Conservation (phyloP, 2,797 vertebrate species). For the Lutjanus campechanus region DNA sequence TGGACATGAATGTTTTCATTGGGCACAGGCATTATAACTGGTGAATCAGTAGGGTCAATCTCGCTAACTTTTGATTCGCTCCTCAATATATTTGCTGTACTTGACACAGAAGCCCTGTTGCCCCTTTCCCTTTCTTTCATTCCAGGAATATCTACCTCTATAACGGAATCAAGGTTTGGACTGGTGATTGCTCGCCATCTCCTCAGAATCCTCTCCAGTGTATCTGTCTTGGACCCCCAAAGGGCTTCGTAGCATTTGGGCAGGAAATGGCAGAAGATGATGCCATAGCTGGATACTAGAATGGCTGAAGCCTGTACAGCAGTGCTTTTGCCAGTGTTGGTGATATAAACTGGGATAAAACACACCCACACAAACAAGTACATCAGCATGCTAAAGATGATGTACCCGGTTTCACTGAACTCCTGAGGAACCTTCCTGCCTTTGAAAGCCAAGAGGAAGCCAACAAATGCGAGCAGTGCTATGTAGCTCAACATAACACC, state of each 20-base stretch:
- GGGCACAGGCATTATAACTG: not conserved
- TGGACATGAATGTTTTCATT: not conserved
- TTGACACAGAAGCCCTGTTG: not conserved
- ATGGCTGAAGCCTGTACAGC: slow-evolving; percentile 79
- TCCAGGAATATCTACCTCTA: not conserved
- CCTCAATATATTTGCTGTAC: not conserved
- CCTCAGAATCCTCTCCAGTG: slow-evolving; percentile 28
- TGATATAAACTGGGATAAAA: slow-evolving; percentile 80
- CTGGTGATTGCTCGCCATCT: slow-evolving; percentile 13
- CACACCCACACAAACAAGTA: slow-evolving; percentile 84
- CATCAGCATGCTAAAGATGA: slow-evolving; percentile 84
- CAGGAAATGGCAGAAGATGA: slow-evolving; percentile 82
- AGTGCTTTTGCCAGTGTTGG: slow-evolving; percentile 47
- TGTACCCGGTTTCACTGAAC: slow-evolving; percentile 76
- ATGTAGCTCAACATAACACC: slow-evolving; percentile 78
- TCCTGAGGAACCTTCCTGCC: slow-evolving; percentile 74
- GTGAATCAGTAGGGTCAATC: not conserved
- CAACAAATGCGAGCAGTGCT: slow-evolving; percentile 71
- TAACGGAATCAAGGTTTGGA: not conserved
- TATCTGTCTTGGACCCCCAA: slow-evolving; percentile 25
- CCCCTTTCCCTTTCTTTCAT: no score
- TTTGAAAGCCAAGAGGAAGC: slow-evolving; percentile 81
- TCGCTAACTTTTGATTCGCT: not conserved
- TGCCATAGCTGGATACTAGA: slow-evolving; percentile 79
- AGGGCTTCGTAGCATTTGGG: slow-evolving; percentile 74